Evolutionary conservation across 1,140 invertebrate species (phyloP), one percentile per base, ranked within the genome.

Genomic region (Papilio dardanus): DNA sequence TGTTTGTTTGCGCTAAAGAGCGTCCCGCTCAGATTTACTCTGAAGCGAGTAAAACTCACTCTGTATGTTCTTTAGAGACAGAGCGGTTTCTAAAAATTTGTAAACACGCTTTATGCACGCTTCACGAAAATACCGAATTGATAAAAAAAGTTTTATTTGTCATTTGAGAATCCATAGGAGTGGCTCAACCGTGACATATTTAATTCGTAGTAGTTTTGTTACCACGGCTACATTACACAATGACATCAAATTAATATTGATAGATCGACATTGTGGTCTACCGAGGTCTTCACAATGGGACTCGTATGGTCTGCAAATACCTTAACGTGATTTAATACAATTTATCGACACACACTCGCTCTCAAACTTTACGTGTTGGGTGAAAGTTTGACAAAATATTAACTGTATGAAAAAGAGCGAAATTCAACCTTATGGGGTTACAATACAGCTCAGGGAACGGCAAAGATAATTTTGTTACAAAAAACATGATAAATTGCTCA

Each of bases 401-500:
- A 6, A 66, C 5, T 14, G 3, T 10, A 24, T 10, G 3, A 8
- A 30, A 24, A 75, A 14, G 1, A 58, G 21, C 12, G 8, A 85
- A 76, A 75, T 42, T 79, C n/a, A 66, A 75, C 78, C 74, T 74
- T 84, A 79, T 33, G 8, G 0, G 0, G 0, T 66, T 10, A 33
- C 2, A 7, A 74, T 81, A 83, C 62, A 7, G 67, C 6, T 42
- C 28, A 5, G 4, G 7, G n/a, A 19, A 7, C 16, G 4, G 80
- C n/a, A 77, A 71, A 79, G 21, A 68, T 74, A 37, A 65, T 30
- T 79, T 66, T 77, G 58, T 65, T 42, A 42, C 77, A 76, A 81
- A 81, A 83, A 85, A 85, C 84, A 88, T 88, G 84, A 88, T 85
- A 83, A 81, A 88, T 81, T 85, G 84, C 81, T 80, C 66, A 76